Percentiles rank a stretch among this genome's conserved stretches.
phyloP scores from a whole-genome alignment of 30 jellyfish, hydroid and myxozoan species.

The Cassiopea andromeda region DNA sequence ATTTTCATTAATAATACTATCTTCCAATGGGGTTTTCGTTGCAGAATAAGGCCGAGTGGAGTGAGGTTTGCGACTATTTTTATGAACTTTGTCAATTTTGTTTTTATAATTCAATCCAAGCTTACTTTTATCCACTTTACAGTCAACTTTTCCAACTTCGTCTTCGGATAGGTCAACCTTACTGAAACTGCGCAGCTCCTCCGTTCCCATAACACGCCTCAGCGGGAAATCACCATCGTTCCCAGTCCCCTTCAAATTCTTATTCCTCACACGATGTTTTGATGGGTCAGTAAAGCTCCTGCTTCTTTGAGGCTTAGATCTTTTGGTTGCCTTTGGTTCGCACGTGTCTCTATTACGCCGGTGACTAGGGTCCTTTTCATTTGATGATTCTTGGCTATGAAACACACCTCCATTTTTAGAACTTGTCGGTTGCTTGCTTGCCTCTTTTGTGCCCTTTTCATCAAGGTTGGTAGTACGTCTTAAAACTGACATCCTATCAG shows the following conservation, averaged over 20 bases:
- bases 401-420: conserved; percentile 10
- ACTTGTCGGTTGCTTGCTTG: not conserved
- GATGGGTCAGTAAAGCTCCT: conserved; percentile 62
- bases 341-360: conserved; percentile 28
- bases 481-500: conserved; percentile 47
- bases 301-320: conserved; percentile 51
- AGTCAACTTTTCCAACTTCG: not conserved
- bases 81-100: not conserved
- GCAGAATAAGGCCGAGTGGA: not conserved
- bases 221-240: conserved; percentile 42
- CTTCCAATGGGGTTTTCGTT: not conserved
- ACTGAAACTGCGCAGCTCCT: conserved; percentile 22
- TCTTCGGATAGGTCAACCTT: not conserved
- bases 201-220: conserved; percentile 63
- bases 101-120: not conserved
- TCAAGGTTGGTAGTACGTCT: conserved; percentile 2
- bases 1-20: not conserved
- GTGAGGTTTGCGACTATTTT: not conserved
- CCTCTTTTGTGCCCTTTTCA: conserved; percentile 4
- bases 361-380: conserved; percentile 31
- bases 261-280: conserved; percentile 15
- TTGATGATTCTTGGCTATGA: conserved; percentile 12
- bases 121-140: not conserved
- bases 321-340: conserved; percentile 1
- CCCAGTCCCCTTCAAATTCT: conserved; percentile 1